Evolutionary conservation across 2,888 invertebrate species (phyloP).

Genomic region (Ophioninae sp.): DNA sequence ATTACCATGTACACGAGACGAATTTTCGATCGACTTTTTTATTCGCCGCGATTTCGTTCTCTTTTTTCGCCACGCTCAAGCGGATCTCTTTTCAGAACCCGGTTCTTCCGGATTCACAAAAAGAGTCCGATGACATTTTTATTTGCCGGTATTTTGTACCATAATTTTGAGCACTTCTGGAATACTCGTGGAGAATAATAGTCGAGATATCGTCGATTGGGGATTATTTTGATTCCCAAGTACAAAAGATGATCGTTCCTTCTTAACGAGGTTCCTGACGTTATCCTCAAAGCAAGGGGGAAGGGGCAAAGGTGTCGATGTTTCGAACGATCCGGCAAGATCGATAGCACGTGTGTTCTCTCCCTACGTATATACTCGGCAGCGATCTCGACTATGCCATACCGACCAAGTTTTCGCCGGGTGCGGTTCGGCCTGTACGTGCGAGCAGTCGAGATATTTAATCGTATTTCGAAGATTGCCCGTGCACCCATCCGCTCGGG

Average conservation of each 20-base stretch:
- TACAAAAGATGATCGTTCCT: slow-evolving; percentile 9
- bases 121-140: neutral
- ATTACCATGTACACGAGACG: slow-evolving; percentile 51
- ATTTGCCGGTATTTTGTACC: neutral
- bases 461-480: slow-evolving; percentile 54
- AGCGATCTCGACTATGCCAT: neutral
- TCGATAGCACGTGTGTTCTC: slow-evolving; percentile 50
- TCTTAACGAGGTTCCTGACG: slow-evolving; percentile 25
- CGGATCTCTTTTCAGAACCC: neutral
- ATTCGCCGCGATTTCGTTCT: neutral
- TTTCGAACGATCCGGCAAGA: slow-evolving; percentile 53
- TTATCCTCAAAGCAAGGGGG: slow-evolving; percentile 10
- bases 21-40: slow-evolving; percentile 32
- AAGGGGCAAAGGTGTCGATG: slow-evolving; percentile 60
- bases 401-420: slow-evolving; percentile 22
- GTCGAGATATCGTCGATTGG: neutral
- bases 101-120: neutral
- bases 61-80: neutral
- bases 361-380: neutral
- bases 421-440: slow-evolving; percentile 41
- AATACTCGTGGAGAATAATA: neutral
- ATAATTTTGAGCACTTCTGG: neutral
- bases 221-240: neutral
- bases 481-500: slow-evolving; percentile 44
- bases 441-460: slow-evolving; percentile 57